phyloP scores from a whole-genome alignment of 2,888 invertebrate species.

The Drosophila lutescens region DNA sequence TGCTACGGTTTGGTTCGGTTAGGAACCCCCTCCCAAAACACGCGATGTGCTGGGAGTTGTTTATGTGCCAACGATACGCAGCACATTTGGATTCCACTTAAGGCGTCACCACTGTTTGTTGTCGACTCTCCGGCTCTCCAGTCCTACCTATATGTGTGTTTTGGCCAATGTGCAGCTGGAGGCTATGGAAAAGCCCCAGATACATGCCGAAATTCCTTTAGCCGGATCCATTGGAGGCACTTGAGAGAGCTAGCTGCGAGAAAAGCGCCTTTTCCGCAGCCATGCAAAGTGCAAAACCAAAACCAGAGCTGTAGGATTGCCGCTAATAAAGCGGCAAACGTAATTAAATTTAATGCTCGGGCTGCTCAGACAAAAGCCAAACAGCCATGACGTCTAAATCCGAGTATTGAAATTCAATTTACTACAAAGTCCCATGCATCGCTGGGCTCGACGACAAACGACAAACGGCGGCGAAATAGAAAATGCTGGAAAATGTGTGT shows the following conservation, averaged over 20 bases:
- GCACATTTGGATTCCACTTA: slow-evolving; percentile 76
- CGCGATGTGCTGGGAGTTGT: slow-evolving; percentile 53
- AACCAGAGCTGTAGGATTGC: slow-evolving; percentile 14
- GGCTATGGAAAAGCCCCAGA: slow-evolving; percentile 5
- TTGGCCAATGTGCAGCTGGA: slow-evolving; percentile 48
- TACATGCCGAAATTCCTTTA: slow-evolving; percentile 25
- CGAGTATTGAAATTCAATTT: slow-evolving; percentile 77
- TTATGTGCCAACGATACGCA: slow-evolving; percentile 73
- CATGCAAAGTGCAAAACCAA: slow-evolving; percentile 22
- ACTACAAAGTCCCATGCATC: slow-evolving; percentile 74
- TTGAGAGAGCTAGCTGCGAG: slow-evolving; percentile 2
- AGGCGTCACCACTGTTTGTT: slow-evolving; percentile 42
- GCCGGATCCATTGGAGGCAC: slow-evolving; percentile 27
- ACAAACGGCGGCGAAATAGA: slow-evolving; percentile 63
- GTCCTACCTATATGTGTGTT: slow-evolving; percentile 3
- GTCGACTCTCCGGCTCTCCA: no score
- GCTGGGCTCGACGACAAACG: slow-evolving; percentile 47
- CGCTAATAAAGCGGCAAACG: slow-evolving; percentile 67
- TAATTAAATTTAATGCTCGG: slow-evolving; percentile 74
- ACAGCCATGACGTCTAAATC: slow-evolving; percentile 53
- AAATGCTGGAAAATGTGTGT: slow-evolving; percentile 72
- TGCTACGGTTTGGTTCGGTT: no score
- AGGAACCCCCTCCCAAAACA: slow-evolving; percentile 42
- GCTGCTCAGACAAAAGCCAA: slow-evolving; percentile 42
- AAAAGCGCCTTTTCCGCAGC: slow-evolving; percentile 43